Evolutionary conservation across 2,888 invertebrate species (phyloP).

Genomic region (Cerastis leucographa): DNA sequence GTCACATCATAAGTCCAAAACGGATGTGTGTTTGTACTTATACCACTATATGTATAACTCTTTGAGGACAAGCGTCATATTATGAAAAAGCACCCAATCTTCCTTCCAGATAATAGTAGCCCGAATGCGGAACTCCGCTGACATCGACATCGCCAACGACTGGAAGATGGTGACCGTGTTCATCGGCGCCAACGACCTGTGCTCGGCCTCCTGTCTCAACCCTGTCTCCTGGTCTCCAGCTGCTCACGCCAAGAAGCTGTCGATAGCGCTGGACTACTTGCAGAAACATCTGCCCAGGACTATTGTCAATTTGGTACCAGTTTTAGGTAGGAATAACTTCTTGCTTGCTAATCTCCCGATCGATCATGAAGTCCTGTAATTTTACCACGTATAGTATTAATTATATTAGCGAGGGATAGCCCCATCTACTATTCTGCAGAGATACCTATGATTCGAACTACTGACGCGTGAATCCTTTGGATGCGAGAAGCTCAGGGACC

Average conservation of each 20-base stretch:
- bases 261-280: conserved; percentile 92
- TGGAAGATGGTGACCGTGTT: conserved; percentile 95
- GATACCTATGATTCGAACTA: not conserved
- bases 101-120: conserved; percentile 90
- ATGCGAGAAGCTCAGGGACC: not conserved
- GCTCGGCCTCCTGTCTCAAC: conserved; percentile 93
- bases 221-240: conserved; percentile 91
- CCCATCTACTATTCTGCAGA: not conserved
- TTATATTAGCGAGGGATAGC: not conserved
- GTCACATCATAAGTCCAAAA: not conserved
- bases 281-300: conserved; percentile 92
- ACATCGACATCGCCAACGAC: conserved; percentile 91
- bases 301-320: conserved; percentile 93
- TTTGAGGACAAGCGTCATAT: not conserved
- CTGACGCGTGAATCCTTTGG: not conserved
- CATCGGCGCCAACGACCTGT: conserved; percentile 94
- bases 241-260: conserved; percentile 91
- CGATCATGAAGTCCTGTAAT: not conserved
- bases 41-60: too few species aligned
- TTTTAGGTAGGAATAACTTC: conserved; percentile 89
- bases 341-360: not conserved
- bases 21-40: not conserved
- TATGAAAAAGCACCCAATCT: not conserved
- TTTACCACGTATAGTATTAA: not conserved
- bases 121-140: conserved; percentile 91